Base-by-base conservation (phyloP, 2,888 invertebrate species). In the Drosophila nigricruria region DNA sequence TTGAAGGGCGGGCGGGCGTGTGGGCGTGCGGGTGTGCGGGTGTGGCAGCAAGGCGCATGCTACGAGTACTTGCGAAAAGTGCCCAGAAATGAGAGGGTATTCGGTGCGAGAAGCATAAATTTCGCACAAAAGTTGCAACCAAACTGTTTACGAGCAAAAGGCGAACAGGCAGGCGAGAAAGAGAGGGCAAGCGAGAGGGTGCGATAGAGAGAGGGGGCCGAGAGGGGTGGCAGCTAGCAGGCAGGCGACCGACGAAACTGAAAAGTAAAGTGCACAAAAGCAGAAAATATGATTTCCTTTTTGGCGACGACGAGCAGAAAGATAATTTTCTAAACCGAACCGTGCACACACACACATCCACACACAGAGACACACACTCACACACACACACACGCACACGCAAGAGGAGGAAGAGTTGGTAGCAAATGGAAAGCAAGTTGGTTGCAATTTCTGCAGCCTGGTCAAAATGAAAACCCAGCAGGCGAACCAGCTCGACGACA, bases 211-310 rank as follows among this genome's bases (percentile, higher is more conserved):
- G 40, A 27, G 42, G n/a, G n/a, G 20, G 25, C 12, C 10, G 32
- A 25, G 12, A 18, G 38, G 57, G 53, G 12, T 16, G 56, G 40
- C 56, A 8, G 18, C 20, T 16, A n/a, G 57, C 69, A 25, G 45
- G 45, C 45, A 36, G 45, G 47, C 66, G 72, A 77, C 65, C 61
- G 66, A 83, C 61, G 66, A 83, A 79, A 84, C 82, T 86, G 84
- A 89, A 89, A 87, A 88, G 90, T 83, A 85, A 87, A 91, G 87
- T 87, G 91, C 89, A 91, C 90, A 91, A 91, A 91, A 88, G 87
- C 85, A 88, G 88, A 92, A 91, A 91, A 91, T 92, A 91, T 92
- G 89, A 90, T 92, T 91, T 91, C 91, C 92, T 91, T 88, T 90
- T 87, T 86, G 88, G 83, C 85, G 82, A 84, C 88, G 89, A 89